Evolutionary conservation across 2,888 invertebrate species (phyloP).

Genomic region (Nomada fucata): DNA sequence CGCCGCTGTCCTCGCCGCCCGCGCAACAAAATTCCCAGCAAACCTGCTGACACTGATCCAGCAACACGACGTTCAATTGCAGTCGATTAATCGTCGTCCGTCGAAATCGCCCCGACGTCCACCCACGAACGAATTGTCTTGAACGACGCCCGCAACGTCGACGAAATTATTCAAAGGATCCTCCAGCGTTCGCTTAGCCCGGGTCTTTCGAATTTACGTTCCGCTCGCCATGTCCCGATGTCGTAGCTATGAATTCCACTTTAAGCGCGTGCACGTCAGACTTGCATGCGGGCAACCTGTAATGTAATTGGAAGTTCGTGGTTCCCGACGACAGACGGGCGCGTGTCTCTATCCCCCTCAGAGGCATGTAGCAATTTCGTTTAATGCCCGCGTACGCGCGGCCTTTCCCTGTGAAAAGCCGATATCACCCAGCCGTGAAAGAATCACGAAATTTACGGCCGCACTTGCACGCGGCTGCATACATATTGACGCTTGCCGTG

Average conservation of each 20-base stretch:
- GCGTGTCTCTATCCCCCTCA: conserved; percentile 37
- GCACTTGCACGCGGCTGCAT: conserved; percentile 64
- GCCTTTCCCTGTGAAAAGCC: conserved; percentile 65
- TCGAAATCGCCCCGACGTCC: background rate
- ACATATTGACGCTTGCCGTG: conserved; percentile 37
- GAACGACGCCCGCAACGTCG: background rate
- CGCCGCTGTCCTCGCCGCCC: background rate
- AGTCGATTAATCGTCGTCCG: background rate
- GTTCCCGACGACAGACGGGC: conserved; percentile 41
- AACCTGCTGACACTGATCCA: background rate
- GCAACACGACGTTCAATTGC: background rate
- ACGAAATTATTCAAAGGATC: conserved; percentile 4
- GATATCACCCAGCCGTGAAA: conserved; percentile 67
- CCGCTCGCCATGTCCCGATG: background rate
- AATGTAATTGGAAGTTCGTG: conserved; percentile 65
- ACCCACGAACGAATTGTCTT: background rate
- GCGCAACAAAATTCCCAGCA: background rate
- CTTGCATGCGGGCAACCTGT: conserved; percentile 54
- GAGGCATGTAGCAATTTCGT: conserved; percentile 56
- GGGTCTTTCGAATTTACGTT: conserved; percentile 28
- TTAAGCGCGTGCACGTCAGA: conserved; percentile 42
- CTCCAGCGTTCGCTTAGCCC: background rate
- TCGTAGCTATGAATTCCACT: conserved; percentile 38
- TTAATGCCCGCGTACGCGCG: conserved; percentile 58
- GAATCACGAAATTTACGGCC: conserved; percentile 70